Conservation (phyloP, 2,888 invertebrate species). For the Anarsia innoxiella region DNA sequence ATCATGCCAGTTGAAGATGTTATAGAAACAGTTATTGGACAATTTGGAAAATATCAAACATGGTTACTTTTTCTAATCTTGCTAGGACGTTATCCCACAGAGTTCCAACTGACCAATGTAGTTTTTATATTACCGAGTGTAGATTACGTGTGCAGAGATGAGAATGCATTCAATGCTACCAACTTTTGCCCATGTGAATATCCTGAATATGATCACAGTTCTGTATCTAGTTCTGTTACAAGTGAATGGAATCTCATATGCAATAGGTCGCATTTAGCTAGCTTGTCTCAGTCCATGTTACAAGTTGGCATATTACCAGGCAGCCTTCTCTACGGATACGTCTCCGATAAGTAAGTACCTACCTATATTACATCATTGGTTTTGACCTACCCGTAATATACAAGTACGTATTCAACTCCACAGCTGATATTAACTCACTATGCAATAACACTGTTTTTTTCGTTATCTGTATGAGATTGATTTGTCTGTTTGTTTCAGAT, state of each 20-base stretch:
- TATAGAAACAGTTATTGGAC: constrained; percentile 55
- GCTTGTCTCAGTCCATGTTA: constrained; percentile 70
- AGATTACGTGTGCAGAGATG: constrained; percentile 61
- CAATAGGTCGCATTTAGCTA: constrained; percentile 65
- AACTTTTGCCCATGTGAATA: constrained; percentile 56
- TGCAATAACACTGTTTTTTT: no score
- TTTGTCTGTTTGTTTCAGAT: constrained; percentile 64
- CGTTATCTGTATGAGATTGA: no score
- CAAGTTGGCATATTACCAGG: constrained; percentile 75
- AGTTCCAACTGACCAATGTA: constrained; percentile 73
- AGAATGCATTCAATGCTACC: constrained; percentile 39
- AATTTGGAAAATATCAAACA: constrained; percentile 65
- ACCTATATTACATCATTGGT: no score
- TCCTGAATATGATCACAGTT: constrained; percentile 69
- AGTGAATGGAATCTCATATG: constrained; percentile 79
- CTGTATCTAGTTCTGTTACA: constrained; percentile 72
- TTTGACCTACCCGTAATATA: no score
- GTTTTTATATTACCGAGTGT: constrained; percentile 72
- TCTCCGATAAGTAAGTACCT: constrained; percentile 63
- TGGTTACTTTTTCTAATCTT: constrained; percentile 58
- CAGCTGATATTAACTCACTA: no score
- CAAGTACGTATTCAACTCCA: no score
- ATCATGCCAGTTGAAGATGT: constrained; percentile 29
- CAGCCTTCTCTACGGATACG: constrained; percentile 68
- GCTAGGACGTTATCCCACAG: constrained; percentile 71